Evolutionary conservation across 2,888 invertebrate species (phyloP), one percentile per base, ranked within the genome.

Genomic region (Melanargia galathea): DNA sequence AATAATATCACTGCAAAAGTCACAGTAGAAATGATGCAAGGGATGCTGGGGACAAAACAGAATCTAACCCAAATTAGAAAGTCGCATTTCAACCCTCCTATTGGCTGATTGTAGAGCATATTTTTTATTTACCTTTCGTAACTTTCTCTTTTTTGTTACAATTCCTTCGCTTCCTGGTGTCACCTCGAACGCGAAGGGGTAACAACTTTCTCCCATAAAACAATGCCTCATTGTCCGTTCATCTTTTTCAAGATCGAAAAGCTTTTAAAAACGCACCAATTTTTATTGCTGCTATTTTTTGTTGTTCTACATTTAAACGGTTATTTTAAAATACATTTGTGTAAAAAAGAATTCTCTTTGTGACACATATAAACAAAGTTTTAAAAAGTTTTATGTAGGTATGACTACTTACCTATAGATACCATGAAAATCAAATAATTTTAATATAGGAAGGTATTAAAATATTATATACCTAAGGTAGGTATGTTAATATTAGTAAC

Each of bases 61-160:
- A 78, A 78, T 80, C 73, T 73, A 76, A 79, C 77, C 78, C 76
- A 83, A 88, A 86, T 90, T 90, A 90, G 91, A 91, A 91, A 91
- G 91, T 83, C 81, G 66, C 70, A 71, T 73, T 67, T 66, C 67
- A 70, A 76, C 73, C 59, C 76, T 75, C 71, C 74, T 72, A 90
- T 90, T 91, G 90, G 90, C 77, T 79, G 69, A 71, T 79, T 77
- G 71, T 64, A 76, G 77, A 82, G 83, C 77, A 77, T 81, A 75
- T 73, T 65, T 49, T 82, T 75, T 74, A 81, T 80, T 79, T 72
- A 72, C 75, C 73, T 80, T 84, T 82, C 71, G 72, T 35, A 76
- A 90, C 90, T 90, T 90, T 90, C 90, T 90, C 87, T 81, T 87
- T 90, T 90, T 89, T 90, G 87, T 88, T 90, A 81, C 84, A 89